These are phyloP conservation scores for Dione juno DNA, from an alignment of 2,888 invertebrate species.

Conservation along the genomic window DNA sequence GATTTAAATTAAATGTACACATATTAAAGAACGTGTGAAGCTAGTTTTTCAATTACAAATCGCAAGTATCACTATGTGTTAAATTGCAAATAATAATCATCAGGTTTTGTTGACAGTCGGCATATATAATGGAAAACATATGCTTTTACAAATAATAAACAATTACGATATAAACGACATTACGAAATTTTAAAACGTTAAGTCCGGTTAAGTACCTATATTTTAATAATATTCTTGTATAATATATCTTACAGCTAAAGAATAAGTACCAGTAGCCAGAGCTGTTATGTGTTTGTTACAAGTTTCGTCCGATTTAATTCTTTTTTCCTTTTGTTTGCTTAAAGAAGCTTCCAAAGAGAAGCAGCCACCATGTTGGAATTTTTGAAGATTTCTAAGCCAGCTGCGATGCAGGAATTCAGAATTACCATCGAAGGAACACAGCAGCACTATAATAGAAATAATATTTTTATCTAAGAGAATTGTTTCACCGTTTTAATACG, in stretches of 20 bases:
- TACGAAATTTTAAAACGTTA: too few relatives aligned
- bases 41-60: too few relatives aligned
- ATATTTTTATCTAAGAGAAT: neutral
- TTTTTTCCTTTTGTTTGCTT: neutral
- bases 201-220: too few relatives aligned
- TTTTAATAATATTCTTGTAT: slow-evolving; percentile 41
- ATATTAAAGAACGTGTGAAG: too few relatives aligned
- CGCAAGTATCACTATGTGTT: too few relatives aligned
- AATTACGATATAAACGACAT: too few relatives aligned
- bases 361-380: slow-evolving; percentile 37
- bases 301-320: slow-evolving; percentile 8
- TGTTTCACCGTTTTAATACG: neutral
- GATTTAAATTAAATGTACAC: too few relatives aligned
- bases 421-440: slow-evolving; percentile 39
- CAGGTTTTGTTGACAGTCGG: too few relatives aligned
- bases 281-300: slow-evolving; percentile 43
- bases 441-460: slow-evolving; percentile 39
- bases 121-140: too few relatives aligned
- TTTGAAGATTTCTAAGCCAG: slow-evolving; percentile 37
- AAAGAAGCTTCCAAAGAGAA: slow-evolving; percentile 16
- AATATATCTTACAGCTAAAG: slow-evolving; percentile 45
- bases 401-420: slow-evolving; percentile 36
- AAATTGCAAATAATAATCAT: too few relatives aligned
- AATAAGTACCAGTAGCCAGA: slow-evolving; percentile 37
- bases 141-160: too few relatives aligned